Base-by-base conservation (phyloP, 2,888 invertebrate species). In the Sepiola atlantica region DNA sequence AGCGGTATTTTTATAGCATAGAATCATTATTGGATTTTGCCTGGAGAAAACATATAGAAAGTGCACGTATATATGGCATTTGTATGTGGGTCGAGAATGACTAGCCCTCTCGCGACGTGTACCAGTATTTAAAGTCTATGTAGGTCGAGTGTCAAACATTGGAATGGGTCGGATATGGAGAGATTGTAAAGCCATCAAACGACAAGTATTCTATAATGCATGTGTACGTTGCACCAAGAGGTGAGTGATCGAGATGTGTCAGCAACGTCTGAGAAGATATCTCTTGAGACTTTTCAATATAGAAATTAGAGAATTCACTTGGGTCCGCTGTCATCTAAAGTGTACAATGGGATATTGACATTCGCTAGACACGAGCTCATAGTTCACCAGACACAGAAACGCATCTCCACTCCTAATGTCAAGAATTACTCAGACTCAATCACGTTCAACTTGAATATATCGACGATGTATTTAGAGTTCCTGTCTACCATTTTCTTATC, bases 241-340 rank as follows among this genome's bases (percentile, higher is more conserved):
- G 16, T n/a, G 32, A n/a, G n/a, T 77, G 77, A 16, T 77, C 32
- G 77, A n/a, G 77, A 77, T 77, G 16, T 77, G 77, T 77, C 77
- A 77, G 16, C 77, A 77, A 77, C 77, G 77, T 77, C 77, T 77
- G n/a, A n/a, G 32, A 77, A 77, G 77, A 77, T 77, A n/a, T n/a
- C 77, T 77, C 77, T 77, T 77, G 77, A 77, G 77, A 77, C 77
- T 77, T 77, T 77, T 77, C 77, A 77, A 77, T 77, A 77, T 77
- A 77, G 77, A n/a, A 32, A 77, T 77, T 77, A 77, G n/a, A 77
- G n/a, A 77, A 77, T 77, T 77, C 77, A 77, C 77, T 77, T n/a
- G 77, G 77, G 77, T 3, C 77, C n/a, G 77, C 77, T 77, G 77
- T 77, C 77, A 77, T 77, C n/a, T 77, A 77, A 14, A 16, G 77